Conservation (phyloP, 2,888 invertebrate genomes). For the Ophioninae sp. region DNA sequence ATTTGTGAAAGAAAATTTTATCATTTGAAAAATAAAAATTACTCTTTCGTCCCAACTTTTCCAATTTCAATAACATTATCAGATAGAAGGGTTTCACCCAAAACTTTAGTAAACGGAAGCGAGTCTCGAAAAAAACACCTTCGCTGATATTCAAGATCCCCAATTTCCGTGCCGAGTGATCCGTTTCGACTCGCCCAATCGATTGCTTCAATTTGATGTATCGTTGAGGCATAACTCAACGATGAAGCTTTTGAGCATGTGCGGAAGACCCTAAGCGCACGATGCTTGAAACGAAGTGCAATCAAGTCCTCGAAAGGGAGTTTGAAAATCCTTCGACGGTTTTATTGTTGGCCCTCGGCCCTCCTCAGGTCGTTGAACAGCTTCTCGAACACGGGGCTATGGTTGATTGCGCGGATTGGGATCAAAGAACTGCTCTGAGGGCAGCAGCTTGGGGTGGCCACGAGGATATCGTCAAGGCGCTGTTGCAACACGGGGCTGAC, state of each 20-base stretch:
- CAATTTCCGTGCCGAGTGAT: not conserved
- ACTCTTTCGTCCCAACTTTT: too few relatives aligned
- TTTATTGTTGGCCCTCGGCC: conserved; percentile 53
- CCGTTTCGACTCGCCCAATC: conserved; percentile 1
- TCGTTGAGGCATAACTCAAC: conserved; percentile 17
- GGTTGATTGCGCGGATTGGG: conserved; percentile 93
- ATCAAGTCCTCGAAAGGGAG: conserved; percentile 47
- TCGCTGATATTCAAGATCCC: not conserved
- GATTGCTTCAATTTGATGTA: conserved; percentile 1
- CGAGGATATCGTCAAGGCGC: conserved; percentile 89
- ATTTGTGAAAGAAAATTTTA: too few relatives aligned
- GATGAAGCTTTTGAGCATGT: conserved; percentile 28
- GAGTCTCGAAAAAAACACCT: not conserved
- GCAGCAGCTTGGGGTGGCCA: conserved; percentile 98
- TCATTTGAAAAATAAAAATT: too few relatives aligned
- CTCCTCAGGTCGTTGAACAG: conserved; percentile 87
- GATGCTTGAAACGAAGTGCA: conserved; percentile 60
- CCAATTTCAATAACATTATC: not conserved
- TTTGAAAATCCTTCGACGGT: conserved; percentile 34
- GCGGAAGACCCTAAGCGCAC: conserved; percentile 28
- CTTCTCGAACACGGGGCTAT: conserved; percentile 90
- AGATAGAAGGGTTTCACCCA: not conserved
- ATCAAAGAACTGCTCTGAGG: conserved; percentile 93
- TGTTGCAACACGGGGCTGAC: conserved; percentile 89
- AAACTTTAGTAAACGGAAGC: not conserved